A percentile compares a stretch with the other conserved stretches of the same genome.
These are phyloP conservation scores for Gymnothorax reevesii DNA, from an alignment of 2,797 vertebrate genomes.

Conservation along the genomic window DNA sequence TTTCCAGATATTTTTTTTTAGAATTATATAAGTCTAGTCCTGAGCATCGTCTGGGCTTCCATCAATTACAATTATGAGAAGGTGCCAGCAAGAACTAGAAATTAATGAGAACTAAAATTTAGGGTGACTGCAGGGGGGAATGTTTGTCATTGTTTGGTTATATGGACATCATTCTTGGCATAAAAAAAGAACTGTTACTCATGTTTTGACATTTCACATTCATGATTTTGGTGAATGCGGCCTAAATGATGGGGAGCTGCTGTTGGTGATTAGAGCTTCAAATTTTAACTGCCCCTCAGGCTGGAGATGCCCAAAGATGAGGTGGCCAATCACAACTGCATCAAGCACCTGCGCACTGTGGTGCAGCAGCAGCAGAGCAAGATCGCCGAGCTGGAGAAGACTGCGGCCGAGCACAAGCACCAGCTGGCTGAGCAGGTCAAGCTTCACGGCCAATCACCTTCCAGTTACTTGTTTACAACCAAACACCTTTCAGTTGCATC, in stretches of 20 bases:
- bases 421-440: slow-evolving; percentile 93
- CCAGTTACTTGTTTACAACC: background rate
- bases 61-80: background rate
- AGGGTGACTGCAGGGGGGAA: no score
- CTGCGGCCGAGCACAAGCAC: slow-evolving; percentile 90
- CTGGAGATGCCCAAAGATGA: slow-evolving; percentile 99
- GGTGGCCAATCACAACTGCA: slow-evolving; percentile 92
- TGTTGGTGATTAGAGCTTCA: background rate
- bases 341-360: slow-evolving; percentile 89
- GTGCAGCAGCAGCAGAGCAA: slow-evolving; percentile 92
- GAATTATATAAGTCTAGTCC: no score
- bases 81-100: background rate
- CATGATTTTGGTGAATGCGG: background rate
- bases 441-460: no score
- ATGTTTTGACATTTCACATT: background rate
- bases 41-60: no score
- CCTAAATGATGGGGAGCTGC: background rate
- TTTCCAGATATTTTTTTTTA: no score
- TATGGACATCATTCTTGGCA: no score
- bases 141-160: background rate
- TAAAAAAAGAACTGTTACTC: background rate
- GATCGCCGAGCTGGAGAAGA: slow-evolving; percentile 93
- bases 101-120: background rate
- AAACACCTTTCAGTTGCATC: no score
- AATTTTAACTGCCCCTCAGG: slow-evolving; percentile 59